Evolutionary conservation across 1,140 invertebrate genomes (phyloP), one percentile per base, ranked within the genome.

Genomic region (Harlomillsia oculata): DNA sequence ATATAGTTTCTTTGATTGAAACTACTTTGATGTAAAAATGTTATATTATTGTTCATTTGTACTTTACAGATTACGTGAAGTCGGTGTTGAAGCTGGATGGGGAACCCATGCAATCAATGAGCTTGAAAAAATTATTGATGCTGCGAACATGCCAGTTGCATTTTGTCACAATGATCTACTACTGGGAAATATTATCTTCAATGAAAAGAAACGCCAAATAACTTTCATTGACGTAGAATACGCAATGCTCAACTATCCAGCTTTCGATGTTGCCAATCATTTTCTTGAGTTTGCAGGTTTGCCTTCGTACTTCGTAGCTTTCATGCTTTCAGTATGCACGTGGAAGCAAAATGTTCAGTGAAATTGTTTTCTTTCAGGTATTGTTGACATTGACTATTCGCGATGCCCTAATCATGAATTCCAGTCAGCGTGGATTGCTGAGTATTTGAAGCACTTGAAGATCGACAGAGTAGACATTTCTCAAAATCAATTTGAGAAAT

Each of bases 161-260:
- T 96, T 97, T 75, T 85, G 86, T 70, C 96, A 99, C 76, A 99
- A 99, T 76, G 96, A 99, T 78, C 78, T 98, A 50, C 76, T 99
- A 60, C 75, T 97, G 57, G 88, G 83, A 67, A 99, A 99, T 75
- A 83, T 99, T 54, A 82, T 99, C 49, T 85, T 85, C 68, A 82
- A 89, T 67, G 71, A 82, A 68, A 75, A 79, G 56, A 76, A 80
- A 67, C 76, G 80, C 64, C 65, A 65, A 53, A 82, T 97, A 4
- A 82, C 82, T 20, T 98, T 99, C 70, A 99, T 99, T 67, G 96
- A 99, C 73, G 98, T 89, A 73, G 96, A 99, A 72, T 99, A 99
- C 75, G 86, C 87, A 6, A 84, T 80, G 56, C 83, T 83, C 66
- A 99, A 98, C 74, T 95, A 90, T 75, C 89, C 94, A 73, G 85